A percentile compares a stretch with the other conserved stretches of the same genome.
Evolutionary conservation across 2,113 vertebrate genomes (phyloP).

Genomic region (Atrichornis clamosus): DNA sequence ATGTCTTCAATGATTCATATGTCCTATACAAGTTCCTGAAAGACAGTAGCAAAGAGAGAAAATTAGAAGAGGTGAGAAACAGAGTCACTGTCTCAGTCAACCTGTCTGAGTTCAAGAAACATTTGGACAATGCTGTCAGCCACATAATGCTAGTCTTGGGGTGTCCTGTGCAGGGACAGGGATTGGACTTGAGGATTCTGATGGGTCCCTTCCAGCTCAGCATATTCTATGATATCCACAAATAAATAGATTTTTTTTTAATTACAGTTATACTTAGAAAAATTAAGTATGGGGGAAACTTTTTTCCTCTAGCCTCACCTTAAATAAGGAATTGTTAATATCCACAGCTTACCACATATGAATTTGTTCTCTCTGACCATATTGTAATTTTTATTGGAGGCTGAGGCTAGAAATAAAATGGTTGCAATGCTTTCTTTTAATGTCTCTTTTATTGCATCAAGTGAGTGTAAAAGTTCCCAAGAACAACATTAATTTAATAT

Average conservation of each 20-base stretch:
- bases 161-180: neutral
- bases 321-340: neutral
- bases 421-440: neutral
- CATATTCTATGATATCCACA: neutral
- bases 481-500: neutral
- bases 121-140: neutral
- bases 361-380: neutral
- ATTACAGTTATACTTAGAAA: neutral
- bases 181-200: rapidly evolving
- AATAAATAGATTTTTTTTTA: neutral
- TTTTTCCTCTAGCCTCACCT: neutral
- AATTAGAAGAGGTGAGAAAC: neutral
- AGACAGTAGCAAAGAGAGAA: neutral
- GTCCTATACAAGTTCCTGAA: neutral
- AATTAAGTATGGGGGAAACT: neutral
- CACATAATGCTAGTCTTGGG: too few species aligned
- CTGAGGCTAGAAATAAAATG: neutral
- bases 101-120: neutral
- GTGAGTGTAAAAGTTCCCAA: neutral
- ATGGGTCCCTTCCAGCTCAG: neutral
- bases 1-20: neutral
- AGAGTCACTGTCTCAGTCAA: neutral
- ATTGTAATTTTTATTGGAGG: neutral
- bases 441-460: neutral
- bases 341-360: neutral